Conservation (phyloP, 2,888 invertebrate species). For the Erebia palarica region DNA sequence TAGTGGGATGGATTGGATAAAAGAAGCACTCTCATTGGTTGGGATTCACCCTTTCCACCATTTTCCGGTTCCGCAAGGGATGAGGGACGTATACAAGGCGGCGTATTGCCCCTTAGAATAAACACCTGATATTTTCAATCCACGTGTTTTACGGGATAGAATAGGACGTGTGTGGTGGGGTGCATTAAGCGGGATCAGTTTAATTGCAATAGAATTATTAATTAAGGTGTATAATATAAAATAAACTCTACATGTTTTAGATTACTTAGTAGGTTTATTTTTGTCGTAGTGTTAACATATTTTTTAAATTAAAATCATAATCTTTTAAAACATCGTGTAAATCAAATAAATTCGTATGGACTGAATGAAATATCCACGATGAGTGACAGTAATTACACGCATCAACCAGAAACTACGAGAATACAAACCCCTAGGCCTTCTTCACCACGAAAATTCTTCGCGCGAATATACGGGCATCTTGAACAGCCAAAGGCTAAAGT, state of each 20-base stretch:
- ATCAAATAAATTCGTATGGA: background rate
- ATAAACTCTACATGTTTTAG: background rate
- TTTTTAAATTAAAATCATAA: conserved; percentile 1
- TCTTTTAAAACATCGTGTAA: background rate
- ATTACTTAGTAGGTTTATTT: background rate
- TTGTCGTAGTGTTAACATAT: background rate
- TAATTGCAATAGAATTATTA: background rate
- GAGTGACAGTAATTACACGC: conserved; percentile 51
- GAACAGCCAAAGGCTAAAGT: conserved; percentile 68
- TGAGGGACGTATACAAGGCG: conserved; percentile 51
- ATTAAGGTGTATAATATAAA: background rate
- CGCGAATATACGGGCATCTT: conserved; percentile 90
- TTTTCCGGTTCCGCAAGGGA: conserved; percentile 50
- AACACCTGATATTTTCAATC: conserved; percentile 68
- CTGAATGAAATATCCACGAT: conserved; percentile 42
- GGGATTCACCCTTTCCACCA: conserved; percentile 52
- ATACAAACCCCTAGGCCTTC: conserved; percentile 82
- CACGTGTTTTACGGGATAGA: conserved; percentile 56
- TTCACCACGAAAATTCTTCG: conserved; percentile 91
- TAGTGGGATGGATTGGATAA: conserved; percentile 49
- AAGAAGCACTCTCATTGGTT: conserved; percentile 54
- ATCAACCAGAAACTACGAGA: conserved; percentile 49
- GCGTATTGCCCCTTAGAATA: conserved; percentile 57
- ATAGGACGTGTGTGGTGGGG: conserved; percentile 52
- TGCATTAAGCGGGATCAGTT: conserved; percentile 8